Base-by-base conservation (phyloP, 2,797 vertebrate genomes). In the Macroramphosus scolopax region DNA sequence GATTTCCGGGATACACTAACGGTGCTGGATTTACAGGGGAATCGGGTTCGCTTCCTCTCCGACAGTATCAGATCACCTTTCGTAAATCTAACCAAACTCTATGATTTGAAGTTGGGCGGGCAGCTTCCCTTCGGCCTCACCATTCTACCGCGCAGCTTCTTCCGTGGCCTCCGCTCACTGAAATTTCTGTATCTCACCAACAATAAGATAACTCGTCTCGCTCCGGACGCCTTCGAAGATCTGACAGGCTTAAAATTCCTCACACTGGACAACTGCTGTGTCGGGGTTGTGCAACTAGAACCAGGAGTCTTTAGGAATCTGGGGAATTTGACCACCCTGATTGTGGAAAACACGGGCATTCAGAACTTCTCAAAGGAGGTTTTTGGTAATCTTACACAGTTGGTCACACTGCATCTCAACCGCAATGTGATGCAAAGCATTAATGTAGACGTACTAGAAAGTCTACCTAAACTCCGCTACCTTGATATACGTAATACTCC, bases 241-340 rank as follows among this genome's bases (percentile, higher is more conserved):
- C 73, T 96, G 51, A 75, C 36, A 0, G 57, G 65, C 44, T 83
- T 96, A 68, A 20, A 8, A 0, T 88, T 73, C 47, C 83, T 95
- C 54, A 72, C 70, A 0, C 26, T 94, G 50, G 85, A 89, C 3
- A 85, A 81, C 37, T 91, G 87, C 38, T 88, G 85, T 9, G 83
- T 82, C 0, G 91, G 92, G 2, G 88, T 86, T 20, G 64, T 82
- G n/a, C 51, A 89, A 10, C 76, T 94, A 10, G 74, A 88, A 0
- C 77, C 91, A 0, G 92, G 92, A 1, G 50, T 91, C 53, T 96
- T 95, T 77, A 92, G 90, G 80, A 93, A 92, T 56, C 80, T 93
- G 10, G 67, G 29, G 28, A 86, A 78, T 3, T 44, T 97, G 35
- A 77, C 48, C 7, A 64, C 0, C 20, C 63, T 96, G 43, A 22